These are phyloP conservation scores for Linnaemya vulpina DNA, from an alignment of 2,888 invertebrate species.

Conservation along the genomic window DNA sequence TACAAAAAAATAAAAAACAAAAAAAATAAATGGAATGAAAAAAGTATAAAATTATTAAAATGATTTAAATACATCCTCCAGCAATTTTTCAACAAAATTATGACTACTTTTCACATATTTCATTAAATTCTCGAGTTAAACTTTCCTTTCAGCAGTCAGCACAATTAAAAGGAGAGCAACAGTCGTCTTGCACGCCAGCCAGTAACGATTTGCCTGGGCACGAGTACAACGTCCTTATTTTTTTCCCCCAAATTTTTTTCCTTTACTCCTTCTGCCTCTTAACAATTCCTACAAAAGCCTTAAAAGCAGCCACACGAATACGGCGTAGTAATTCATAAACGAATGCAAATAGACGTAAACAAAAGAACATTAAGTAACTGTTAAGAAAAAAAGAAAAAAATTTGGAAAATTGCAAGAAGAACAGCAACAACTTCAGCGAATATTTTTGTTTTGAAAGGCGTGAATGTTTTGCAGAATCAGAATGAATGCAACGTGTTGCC, in stretches of 20 bases:
- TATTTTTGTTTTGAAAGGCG: constrained; percentile 16
- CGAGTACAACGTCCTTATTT: constrained; percentile 23
- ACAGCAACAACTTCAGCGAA: constrained; percentile 20
- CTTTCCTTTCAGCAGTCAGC: not conserved
- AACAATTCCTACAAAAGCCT: constrained; percentile 44
- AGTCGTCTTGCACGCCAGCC: not conserved
- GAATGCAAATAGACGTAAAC: constrained; percentile 38
- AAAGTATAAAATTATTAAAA: constrained; percentile 17
- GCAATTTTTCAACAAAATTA: constrained; percentile 49
- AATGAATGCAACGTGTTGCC: constrained; percentile 26
- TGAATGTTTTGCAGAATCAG: constrained; percentile 25
- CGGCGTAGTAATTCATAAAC: constrained; percentile 23
- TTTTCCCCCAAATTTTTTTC: too few relatives aligned
- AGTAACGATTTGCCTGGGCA: not conserved
- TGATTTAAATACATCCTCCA: constrained; percentile 52
- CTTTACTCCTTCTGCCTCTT: not conserved
- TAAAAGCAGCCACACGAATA: constrained; percentile 16
- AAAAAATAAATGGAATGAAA: not conserved
- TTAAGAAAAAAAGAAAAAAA: constrained; percentile 12
- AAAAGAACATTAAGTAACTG: constrained; percentile 56
- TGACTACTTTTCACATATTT: constrained; percentile 48
- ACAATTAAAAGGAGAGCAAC: not conserved
- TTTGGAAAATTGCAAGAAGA: not conserved
- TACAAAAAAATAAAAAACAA: not conserved
- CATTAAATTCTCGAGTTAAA: constrained; percentile 36